These are phyloP conservation scores for Rhamnusium bicolor DNA, from an alignment of 2,888 invertebrate genomes.

Conservation along the genomic window DNA sequence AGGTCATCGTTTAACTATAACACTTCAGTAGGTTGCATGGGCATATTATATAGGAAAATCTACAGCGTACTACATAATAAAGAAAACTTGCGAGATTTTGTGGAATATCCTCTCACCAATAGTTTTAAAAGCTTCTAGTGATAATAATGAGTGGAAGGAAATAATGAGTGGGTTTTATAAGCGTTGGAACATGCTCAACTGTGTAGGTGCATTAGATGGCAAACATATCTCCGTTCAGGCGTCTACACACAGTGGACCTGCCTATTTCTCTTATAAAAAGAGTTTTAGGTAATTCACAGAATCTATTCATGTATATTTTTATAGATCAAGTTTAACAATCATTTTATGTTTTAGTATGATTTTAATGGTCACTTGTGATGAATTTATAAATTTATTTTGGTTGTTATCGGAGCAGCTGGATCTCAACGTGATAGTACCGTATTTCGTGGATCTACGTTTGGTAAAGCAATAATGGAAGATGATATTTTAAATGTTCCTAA, in stretches of 20 bases:
- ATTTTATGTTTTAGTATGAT: background rate
- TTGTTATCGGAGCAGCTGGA: background rate
- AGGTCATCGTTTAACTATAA: too few relatives aligned
- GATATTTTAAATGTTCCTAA: too few relatives aligned
- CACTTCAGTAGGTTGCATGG: background rate
- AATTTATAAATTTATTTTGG: background rate
- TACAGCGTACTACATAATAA: background rate
- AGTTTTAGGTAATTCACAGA: background rate
- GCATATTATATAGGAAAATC: background rate
- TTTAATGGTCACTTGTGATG: background rate
- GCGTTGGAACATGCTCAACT: background rate
- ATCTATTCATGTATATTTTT: too few relatives aligned
- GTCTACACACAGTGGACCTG: background rate
- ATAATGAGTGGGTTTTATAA: background rate
- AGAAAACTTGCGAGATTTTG: background rate
- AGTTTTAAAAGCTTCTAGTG: background rate
- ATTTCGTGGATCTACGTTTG: too few relatives aligned
- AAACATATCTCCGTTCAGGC: background rate
- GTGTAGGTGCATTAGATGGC: background rate
- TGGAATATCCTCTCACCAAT: background rate
- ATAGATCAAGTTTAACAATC: too few relatives aligned
- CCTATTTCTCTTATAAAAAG: background rate
- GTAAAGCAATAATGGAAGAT: too few relatives aligned
- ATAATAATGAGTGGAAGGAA: background rate
- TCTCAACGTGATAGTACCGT: too few relatives aligned